Evolutionary conservation across 2,797 vertebrate genomes (phyloP).

Genomic region (Leuciscus waleckii): DNA sequence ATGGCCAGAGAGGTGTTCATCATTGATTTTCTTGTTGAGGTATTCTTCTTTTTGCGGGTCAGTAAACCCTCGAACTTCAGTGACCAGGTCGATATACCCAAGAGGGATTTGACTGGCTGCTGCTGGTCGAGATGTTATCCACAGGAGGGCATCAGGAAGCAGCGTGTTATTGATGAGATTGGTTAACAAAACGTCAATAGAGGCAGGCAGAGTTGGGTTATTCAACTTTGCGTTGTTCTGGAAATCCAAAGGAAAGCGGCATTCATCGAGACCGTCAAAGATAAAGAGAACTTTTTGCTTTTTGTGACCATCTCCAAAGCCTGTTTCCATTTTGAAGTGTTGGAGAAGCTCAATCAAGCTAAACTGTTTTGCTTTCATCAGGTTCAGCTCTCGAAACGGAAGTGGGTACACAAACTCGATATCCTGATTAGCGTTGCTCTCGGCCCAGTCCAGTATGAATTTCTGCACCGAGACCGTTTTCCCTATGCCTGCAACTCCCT

Average conservation of each 20-base stretch:
- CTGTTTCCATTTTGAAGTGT: conserved; percentile 41
- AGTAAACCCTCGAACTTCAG: conserved; percentile 61
- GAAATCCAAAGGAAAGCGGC: conserved; percentile 59
- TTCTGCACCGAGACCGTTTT: conserved; percentile 65
- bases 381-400: conserved; percentile 63
- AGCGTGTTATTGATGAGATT: conserved; percentile 60
- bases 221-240: conserved; percentile 46
- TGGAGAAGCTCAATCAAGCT: conserved; percentile 54
- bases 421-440: conserved; percentile 50
- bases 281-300: conserved; percentile 40
- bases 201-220: conserved; percentile 11
- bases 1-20: conserved; percentile 46
- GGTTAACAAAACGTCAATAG: conserved; percentile 54
- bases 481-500: conserved; percentile 63
- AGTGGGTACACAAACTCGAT: conserved; percentile 57
- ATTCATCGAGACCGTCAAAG: conserved; percentile 61
- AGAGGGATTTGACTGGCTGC: conserved; percentile 58
- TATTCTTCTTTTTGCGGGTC: conserved; percentile 62
- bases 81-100: conserved; percentile 52
- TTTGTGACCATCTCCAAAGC: conserved; percentile 4
- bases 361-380: conserved; percentile 50
- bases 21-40: conserved; percentile 54
- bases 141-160: conserved; percentile 51
- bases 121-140: conserved; percentile 63
- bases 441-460: conserved; percentile 61